Conservation (phyloP, 2,797 vertebrate species). For the Staurois parvus region DNA sequence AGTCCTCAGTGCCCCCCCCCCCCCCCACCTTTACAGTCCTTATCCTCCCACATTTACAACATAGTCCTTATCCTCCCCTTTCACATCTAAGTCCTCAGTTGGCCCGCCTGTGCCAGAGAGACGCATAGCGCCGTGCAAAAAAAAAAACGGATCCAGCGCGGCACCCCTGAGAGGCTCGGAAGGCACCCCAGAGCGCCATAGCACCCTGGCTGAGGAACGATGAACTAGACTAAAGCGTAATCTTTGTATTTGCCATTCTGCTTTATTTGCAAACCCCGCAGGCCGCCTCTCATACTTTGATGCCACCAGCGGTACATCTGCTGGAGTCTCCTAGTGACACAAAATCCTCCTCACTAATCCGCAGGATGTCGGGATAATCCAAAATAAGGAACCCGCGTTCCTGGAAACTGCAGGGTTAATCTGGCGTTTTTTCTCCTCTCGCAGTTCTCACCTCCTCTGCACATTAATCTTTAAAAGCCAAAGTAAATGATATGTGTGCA, state of each 20-base stretch:
- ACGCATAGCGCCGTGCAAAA: no score
- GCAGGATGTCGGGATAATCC: neutral
- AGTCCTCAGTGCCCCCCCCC: no score
- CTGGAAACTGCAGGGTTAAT: constrained; percentile 21
- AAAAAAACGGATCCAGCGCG: no score
- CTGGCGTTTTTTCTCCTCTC: neutral
- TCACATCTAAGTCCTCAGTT: no score
- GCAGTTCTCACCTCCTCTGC: neutral
- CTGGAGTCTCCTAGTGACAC: neutral
- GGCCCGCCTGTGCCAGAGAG: no score
- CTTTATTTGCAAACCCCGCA: neutral
- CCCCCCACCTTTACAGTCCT: no score
- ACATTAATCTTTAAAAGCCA: constrained; percentile 34
- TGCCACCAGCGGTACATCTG: neutral
- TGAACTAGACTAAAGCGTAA: neutral
- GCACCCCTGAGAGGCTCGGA: no score
- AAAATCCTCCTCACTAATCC: neutral
- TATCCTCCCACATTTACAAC: no score
- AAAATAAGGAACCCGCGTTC: neutral
- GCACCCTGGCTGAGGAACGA: no score
- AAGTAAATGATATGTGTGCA: constrained; percentile 22
- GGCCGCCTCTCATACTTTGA: neutral
- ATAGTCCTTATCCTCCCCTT: no score
- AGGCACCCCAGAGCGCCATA: no score
- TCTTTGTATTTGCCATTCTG: neutral